Percentiles rank a stretch among this genome's conserved stretches.
Conservation (phyloP, 1,140 invertebrate species). For the Drosophila lacteicornis region DNA sequence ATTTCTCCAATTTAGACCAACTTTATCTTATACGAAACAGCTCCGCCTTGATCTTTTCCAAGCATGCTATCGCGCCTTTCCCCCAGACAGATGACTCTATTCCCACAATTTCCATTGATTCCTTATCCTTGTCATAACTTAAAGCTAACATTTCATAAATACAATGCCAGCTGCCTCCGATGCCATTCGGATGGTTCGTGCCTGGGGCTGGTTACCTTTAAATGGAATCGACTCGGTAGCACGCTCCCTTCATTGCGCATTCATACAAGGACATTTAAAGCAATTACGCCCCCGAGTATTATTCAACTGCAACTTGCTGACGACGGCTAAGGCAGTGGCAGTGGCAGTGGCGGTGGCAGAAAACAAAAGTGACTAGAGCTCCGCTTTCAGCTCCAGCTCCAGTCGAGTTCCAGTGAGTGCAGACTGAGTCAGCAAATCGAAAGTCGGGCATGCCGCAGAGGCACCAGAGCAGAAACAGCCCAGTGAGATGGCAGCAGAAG, state of each 20-base stretch:
- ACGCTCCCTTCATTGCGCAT: slow-evolving; percentile 57
- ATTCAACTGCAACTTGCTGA: slow-evolving; percentile 81
- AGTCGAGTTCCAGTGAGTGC: slow-evolving; percentile 11
- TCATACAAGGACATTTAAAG: slow-evolving; percentile 82
- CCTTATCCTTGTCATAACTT: slow-evolving; percentile 12
- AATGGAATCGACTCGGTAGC: slow-evolving; percentile 45
- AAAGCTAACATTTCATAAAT: slow-evolving; percentile 19
- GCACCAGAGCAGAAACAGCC: slow-evolving; percentile 78
- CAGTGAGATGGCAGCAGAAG: slow-evolving; percentile 25
- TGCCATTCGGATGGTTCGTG: slow-evolving; percentile 26
- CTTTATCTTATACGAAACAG: too few relatives aligned
- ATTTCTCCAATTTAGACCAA: not conserved
- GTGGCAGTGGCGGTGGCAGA: slow-evolving; percentile 31
- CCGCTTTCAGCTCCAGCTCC: slow-evolving; percentile 22
- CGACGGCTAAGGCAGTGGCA: slow-evolving; percentile 41
- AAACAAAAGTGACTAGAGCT: slow-evolving; percentile 69
- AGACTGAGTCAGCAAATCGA: slow-evolving; percentile 70
- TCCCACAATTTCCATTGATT: slow-evolving; percentile 32
- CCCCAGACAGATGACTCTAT: slow-evolving; percentile 11
- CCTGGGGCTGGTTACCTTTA: slow-evolving; percentile 47
- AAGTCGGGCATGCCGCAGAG: slow-evolving; percentile 64
- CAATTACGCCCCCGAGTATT: slow-evolving; percentile 79
- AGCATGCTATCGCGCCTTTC: slow-evolving; percentile 5
- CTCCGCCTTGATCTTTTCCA: not conserved
- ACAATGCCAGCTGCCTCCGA: not conserved